Evolutionary conservation across 2,113 vertebrate species (phyloP), one percentile per base, ranked within the genome.

Genomic region (Salvelinus namaycush): DNA sequence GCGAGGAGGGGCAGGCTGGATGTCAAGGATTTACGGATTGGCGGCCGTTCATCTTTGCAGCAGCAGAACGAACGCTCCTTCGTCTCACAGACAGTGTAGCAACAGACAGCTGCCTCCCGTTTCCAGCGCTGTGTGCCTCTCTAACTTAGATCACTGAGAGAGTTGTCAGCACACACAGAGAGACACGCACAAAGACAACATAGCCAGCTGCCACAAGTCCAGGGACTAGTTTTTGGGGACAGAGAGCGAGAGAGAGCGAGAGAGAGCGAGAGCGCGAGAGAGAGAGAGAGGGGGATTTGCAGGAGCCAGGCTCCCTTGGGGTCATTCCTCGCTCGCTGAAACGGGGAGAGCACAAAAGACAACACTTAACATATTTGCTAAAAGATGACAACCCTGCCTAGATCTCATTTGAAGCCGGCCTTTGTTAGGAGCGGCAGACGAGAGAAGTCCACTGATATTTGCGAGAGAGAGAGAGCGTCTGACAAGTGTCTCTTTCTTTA

Each of bases 301-400:
- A 96, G 97, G 96, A 16, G 94, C 77, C 88, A 90, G 93, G 90
- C 93, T 97, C 96, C 96, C 96, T 92, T 93, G 96, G 86, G 96
- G 95, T 86, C 93, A 93, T 20, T 94, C 94, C 75, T 93, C 90
- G 94, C 95, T 96, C 94, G 70, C 95, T 94, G 94, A 96, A 95
- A 95, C 60, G 18, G 71, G 93, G 95, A 94, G 94, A 94, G 93
- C 96, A 97, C 95, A 97, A 96, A 98, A 97, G 95, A 97, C 95
- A 97, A 97, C 96, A 97, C 96, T 98, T 97, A 97, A 96, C 96
- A 96, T 97, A 97, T 98, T 97, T 97, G 96, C 96, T 96, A 95
- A 96, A 96, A 97, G 96, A 97, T 97, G 96, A 97, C 96, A 97
- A 97, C 95, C 95, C 95, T 92, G 95, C 94, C 94, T 96, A 95